These are phyloP conservation scores for Platypus cylindrus DNA, from an alignment of 2,888 invertebrate species.

Conservation along the genomic window DNA sequence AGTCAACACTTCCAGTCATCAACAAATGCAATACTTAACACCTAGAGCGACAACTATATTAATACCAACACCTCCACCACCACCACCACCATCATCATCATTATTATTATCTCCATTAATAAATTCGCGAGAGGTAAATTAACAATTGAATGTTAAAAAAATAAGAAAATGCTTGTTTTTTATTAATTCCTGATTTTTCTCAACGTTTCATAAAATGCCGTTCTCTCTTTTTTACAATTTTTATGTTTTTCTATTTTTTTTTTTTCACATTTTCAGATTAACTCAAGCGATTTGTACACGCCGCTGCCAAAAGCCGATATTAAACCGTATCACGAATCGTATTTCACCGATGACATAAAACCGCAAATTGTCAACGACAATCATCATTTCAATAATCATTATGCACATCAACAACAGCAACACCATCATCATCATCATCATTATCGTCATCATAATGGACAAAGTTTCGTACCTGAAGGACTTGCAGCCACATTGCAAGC, in stretches of 20 bases:
- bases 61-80: background rate
- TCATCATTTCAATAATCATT: background rate
- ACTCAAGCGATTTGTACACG: constrained; percentile 35
- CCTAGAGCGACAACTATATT: background rate
- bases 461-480: constrained; percentile 44
- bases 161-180: too few species aligned
- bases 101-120: too few species aligned
- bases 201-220: too few species aligned
- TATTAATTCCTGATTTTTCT: too few species aligned
- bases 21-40: constrained; percentile 1
- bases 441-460: background rate
- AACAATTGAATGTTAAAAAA: too few species aligned
- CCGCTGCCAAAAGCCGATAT: constrained; percentile 57
- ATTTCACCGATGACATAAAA: constrained; percentile 51
- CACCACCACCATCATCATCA: too few species aligned
- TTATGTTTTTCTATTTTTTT: background rate
- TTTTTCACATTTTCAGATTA: constrained; percentile 18
- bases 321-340: constrained; percentile 59
- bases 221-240: background rate
- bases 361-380: constrained; percentile 29
- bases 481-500: constrained; percentile 74
- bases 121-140: too few species aligned
- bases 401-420: constrained; percentile 11
- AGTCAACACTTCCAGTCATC: too few species aligned
- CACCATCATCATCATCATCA: too few species aligned